These are phyloP conservation scores for Myotis davidii DNA, from an alignment of 2,113 vertebrate genomes.

Conservation along the genomic window DNA sequence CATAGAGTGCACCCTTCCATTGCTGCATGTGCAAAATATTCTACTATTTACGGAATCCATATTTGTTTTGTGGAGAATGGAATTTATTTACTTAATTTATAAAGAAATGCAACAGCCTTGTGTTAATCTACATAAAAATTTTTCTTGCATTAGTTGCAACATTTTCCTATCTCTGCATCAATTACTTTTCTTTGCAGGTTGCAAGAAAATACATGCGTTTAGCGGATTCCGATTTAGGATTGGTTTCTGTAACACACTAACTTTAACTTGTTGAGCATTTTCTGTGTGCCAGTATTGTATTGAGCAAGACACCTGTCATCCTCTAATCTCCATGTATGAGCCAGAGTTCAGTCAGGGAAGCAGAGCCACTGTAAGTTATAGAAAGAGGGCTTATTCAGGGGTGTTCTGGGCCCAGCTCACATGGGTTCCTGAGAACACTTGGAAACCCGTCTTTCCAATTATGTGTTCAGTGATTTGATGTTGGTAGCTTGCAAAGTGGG, in stretches of 20 bases:
- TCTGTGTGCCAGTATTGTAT: neutral
- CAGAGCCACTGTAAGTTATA: neutral
- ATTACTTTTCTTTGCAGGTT: neutral
- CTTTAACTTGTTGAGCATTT: neutral
- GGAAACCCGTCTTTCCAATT: neutral
- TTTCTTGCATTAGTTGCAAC: slow-evolving; percentile 27
- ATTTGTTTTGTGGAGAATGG: slow-evolving; percentile 59
- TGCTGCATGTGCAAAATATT: slow-evolving; percentile 23
- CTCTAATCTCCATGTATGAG: neutral
- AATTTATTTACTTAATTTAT: slow-evolving; percentile 67
- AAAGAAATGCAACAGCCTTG: slow-evolving; percentile 32
- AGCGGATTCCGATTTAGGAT: neutral
- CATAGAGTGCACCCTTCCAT: neutral
- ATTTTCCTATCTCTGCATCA: neutral
- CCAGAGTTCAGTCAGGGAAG: neutral
- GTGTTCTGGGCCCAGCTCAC: neutral
- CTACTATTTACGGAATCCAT: slow-evolving; percentile 62
- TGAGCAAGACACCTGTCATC: rapidly evolving
- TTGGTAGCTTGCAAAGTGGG: neutral
- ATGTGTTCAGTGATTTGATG: neutral
- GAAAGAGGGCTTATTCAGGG: neutral
- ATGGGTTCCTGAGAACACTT: neutral
- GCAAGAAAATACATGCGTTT: neutral
- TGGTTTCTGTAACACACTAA: neutral
- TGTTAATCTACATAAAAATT: slow-evolving; percentile 51